phyloP scores from a whole-genome alignment of 2,888 invertebrate species.

The Campaea margaritaria region DNA sequence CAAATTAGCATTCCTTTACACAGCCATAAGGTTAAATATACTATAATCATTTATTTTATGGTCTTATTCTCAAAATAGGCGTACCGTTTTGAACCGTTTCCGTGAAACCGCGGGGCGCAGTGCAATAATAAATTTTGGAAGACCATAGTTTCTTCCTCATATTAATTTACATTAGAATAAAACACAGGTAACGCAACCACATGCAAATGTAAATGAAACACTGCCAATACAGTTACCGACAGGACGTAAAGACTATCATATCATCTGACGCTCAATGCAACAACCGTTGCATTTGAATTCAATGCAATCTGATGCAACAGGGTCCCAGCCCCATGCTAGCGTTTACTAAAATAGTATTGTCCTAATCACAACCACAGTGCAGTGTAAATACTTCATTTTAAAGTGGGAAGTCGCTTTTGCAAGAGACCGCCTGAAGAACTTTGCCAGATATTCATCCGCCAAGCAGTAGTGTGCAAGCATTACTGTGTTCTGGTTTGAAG shows the following conservation, averaged over 20 bases:
- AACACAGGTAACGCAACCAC: background rate
- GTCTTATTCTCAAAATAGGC: no score
- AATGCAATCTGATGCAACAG: constrained; percentile 42
- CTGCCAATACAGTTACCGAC: constrained; percentile 40
- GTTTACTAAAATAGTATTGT: background rate
- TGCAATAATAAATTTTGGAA: no score
- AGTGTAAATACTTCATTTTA: background rate
- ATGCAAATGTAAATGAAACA: constrained; percentile 15
- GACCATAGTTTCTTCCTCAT: no score
- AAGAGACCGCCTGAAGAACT: no score
- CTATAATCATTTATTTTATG: no score
- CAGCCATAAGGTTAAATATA: background rate
- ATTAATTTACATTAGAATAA: no score
- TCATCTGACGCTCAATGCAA: constrained; percentile 36
- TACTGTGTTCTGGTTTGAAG: no score
- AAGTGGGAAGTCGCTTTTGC: no score
- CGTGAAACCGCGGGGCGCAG: no score
- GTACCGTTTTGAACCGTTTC: no score
- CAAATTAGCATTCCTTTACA: constrained; percentile 4
- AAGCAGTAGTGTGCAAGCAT: no score
- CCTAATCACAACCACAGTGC: background rate
- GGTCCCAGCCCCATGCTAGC: constrained; percentile 10
- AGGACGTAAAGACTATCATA: constrained; percentile 34
- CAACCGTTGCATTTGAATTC: constrained; percentile 43
- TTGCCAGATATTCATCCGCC: no score